Evolutionary conservation across 1,140 invertebrate species (phyloP).

Genomic region (Latrodectus geometricus): DNA sequence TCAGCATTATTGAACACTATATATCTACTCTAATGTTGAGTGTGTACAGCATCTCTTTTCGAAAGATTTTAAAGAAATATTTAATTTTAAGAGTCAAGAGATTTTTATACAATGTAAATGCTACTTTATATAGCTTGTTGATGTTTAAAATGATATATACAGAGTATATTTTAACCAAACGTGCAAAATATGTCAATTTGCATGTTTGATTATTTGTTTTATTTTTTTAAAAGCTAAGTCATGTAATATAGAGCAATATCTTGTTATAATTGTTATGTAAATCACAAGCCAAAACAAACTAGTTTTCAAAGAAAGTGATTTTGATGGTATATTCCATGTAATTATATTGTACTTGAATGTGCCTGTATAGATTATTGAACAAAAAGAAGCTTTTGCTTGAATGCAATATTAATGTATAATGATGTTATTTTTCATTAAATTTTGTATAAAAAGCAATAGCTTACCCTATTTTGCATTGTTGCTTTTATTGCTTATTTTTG

Average conservation of each 20-base stretch:
- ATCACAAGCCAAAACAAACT: too few species aligned
- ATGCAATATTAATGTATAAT: too few species aligned
- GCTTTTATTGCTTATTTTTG: too few species aligned
- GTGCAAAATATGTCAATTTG: not conserved
- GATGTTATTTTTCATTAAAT: too few species aligned
- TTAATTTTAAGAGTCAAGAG: not conserved
- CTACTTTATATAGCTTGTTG: not conserved
- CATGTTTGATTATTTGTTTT: not conserved
- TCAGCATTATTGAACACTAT: not conserved
- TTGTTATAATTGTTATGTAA: too few species aligned
- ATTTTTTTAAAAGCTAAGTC: not conserved
- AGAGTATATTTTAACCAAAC: not conserved
- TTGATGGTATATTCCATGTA: too few species aligned
- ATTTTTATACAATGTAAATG: not conserved
- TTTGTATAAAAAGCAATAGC: too few species aligned
- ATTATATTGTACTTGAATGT: too few species aligned
- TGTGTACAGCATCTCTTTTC: slow-evolving; percentile 22
- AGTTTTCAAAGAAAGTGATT: too few species aligned
- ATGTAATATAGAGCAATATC: not conserved
- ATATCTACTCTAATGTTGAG: slow-evolving; percentile 30
- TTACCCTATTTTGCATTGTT: too few species aligned
- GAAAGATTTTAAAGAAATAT: not conserved
- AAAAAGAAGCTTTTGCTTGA: too few species aligned
- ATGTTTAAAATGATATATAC: not conserved
- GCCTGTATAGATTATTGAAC: too few species aligned